Base-by-base conservation (phyloP, 1,140 invertebrate species). In the Zaprionus tsacasi region DNA sequence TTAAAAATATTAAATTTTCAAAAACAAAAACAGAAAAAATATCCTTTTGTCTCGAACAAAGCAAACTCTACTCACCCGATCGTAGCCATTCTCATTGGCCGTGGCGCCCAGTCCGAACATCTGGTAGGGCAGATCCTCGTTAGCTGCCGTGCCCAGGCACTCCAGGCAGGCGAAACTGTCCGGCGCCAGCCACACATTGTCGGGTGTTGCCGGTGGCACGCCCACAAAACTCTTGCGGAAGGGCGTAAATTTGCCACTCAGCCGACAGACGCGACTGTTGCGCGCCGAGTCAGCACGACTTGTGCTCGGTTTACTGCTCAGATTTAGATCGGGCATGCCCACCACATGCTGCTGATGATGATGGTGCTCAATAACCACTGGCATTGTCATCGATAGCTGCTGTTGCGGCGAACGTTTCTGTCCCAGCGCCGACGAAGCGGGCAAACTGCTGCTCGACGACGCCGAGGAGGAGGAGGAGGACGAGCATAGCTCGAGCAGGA, bases 91-190 rank as follows among this genome's bases (percentile, higher is more conserved):
- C 15, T 93, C 92, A 36, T 73, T 75, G 33, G 60, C 36, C 8
- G 78, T 78, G 17, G 68, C 66, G 13, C 79, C 82, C 56, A 88
- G 43, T 2, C 92, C 92, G 15, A 92, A 85, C 72, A 92, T 91
- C 48, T 92, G 90, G 67, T 93, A 93, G 10, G 92, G 89, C 21
- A 82, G 93, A 56, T 96, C 95, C 50, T 94, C 93, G 35, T 93
- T 92, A 11, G 93, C 93, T 0, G 93, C 93, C 1, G 93, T 94
- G 1, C 96, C 96, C 11, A 97, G 91, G 1, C 96, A 94, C 76
- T 95, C 94, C 21, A 97, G 89, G 79, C 96, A 97, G 75, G 97
- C 96, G 91, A 97, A 97, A 0, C 96, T 95, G 2, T 96, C 95
- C 2, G 94, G 94, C 0, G 95, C 94, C 70, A 93, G 85, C 94